Evolutionary conservation across 2,113 vertebrate species (phyloP).

Genomic region (Oreotrochilus melanogaster): DNA sequence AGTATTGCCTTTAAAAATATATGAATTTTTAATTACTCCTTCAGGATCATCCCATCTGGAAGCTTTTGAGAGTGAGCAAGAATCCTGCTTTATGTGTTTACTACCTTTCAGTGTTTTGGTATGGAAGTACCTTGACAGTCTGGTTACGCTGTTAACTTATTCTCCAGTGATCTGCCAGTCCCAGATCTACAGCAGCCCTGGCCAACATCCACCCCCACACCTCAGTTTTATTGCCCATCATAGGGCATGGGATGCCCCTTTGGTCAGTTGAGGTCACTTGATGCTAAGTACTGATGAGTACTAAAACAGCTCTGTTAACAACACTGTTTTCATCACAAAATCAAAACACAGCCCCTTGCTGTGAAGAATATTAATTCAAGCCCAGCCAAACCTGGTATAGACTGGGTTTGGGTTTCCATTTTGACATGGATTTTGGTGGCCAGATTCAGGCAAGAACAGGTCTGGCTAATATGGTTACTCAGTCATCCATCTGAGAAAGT

Average conservation of each 20-base stretch:
- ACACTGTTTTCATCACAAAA: background rate
- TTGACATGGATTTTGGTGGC: background rate
- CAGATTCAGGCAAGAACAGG: background rate
- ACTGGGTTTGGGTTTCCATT: background rate
- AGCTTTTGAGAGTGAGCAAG: background rate
- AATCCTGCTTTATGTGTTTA: background rate
- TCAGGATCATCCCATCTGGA: background rate
- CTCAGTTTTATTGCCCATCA: no score
- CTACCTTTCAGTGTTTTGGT: background rate
- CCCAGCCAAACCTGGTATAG: background rate
- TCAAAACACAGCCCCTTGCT: background rate
- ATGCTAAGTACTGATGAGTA: background rate
- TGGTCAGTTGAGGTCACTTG: rapidly evolving
- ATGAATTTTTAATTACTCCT: background rate
- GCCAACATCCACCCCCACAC: no score
- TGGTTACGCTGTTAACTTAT: background rate
- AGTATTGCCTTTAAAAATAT: background rate
- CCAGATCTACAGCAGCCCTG: no score
- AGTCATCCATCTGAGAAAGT: background rate
- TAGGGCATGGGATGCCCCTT: background rate
- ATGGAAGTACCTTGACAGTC: background rate
- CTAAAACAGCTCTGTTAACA: background rate
- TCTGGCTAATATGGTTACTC: background rate
- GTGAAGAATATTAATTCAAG: background rate
- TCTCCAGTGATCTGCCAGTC: background rate